Evolutionary conservation across 2,797 vertebrate genomes (phyloP).

Genomic region (Atherinosoma microstoma): DNA sequence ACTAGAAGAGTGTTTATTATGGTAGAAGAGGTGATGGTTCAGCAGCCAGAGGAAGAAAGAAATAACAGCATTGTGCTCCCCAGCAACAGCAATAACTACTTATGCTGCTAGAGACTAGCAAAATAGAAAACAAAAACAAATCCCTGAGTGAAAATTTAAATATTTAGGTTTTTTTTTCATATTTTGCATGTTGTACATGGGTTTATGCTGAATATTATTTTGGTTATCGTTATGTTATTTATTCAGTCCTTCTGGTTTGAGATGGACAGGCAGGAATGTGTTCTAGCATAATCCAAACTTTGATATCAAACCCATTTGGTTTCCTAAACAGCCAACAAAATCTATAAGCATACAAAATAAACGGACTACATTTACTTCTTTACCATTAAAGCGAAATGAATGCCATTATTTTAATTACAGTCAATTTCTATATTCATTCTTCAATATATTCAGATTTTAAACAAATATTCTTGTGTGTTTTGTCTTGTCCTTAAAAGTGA

Average conservation of each 20-base stretch:
- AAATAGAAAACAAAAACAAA: conserved; percentile 20
- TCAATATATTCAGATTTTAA: too few species aligned
- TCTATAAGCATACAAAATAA: too few species aligned
- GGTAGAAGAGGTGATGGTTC: conserved; percentile 47
- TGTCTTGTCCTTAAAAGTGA: conserved; percentile 63
- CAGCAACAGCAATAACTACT: conserved; percentile 30
- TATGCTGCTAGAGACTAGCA: conserved; percentile 23
- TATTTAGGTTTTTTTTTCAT: not conserved
- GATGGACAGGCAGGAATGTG: not conserved
- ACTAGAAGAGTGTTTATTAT: conserved; percentile 58
- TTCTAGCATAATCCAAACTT: conserved; percentile 35
- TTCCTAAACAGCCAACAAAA: not conserved
- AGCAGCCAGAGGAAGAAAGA: conserved; percentile 42
- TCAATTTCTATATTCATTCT: too few species aligned
- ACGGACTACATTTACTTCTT: too few species aligned
- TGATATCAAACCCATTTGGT: conserved; percentile 47
- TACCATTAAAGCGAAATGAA: too few species aligned
- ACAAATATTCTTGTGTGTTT: conserved; percentile 10
- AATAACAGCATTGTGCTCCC: not conserved
- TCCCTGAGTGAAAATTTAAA: conserved; percentile 5
- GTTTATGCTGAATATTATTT: conserved; percentile 27
- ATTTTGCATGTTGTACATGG: not conserved
- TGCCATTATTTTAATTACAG: too few species aligned
- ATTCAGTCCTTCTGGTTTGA: conserved; percentile 32
- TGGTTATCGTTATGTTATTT: conserved; percentile 47